Conservation (phyloP, 2,113 vertebrate genomes). For the Corythoichthys intestinalis region DNA sequence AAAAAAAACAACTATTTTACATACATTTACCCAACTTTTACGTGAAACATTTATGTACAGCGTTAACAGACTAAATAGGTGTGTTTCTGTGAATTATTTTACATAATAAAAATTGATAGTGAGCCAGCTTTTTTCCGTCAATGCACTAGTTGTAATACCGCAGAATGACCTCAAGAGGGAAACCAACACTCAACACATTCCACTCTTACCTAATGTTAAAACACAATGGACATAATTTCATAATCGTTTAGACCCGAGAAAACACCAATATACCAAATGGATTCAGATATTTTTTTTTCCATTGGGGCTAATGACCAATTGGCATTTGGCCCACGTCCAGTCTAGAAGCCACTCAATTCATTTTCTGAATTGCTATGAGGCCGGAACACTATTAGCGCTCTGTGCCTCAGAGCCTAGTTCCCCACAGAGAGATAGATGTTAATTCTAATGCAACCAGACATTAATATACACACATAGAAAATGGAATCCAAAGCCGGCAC, state of each 20-base stretch:
- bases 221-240: background rate
- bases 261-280: background rate
- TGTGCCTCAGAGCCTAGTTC: background rate
- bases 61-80: too few species aligned
- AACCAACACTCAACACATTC: slow-evolving; percentile 37
- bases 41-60: too few species aligned
- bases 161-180: slow-evolving; percentile 45
- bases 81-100: too few species aligned
- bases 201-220: too few species aligned
- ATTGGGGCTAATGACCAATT: slow-evolving; percentile 21
- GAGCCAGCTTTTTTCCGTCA: background rate
- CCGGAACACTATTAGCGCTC: slow-evolving; percentile 12
- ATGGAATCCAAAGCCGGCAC: slow-evolving; percentile 7
- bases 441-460: slow-evolving; percentile 46
- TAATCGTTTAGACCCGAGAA: background rate
- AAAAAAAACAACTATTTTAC: too few species aligned
- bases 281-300: slow-evolving; percentile 2
- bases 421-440: slow-evolving; percentile 33
- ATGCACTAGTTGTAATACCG: slow-evolving; percentile 23
- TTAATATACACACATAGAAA: slow-evolving; percentile 25
- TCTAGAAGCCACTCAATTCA: slow-evolving; percentile 43
- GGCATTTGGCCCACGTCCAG: slow-evolving; percentile 33
- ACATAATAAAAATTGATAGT: too few species aligned
- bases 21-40: too few species aligned
- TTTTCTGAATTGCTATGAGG: slow-evolving; percentile 39